Percentiles rank a stretch among this genome's conserved stretches.
These are phyloP conservation scores for Cylindroiulus punctatus DNA, from an alignment of 2,888 invertebrate species.

Conservation along the genomic window DNA sequence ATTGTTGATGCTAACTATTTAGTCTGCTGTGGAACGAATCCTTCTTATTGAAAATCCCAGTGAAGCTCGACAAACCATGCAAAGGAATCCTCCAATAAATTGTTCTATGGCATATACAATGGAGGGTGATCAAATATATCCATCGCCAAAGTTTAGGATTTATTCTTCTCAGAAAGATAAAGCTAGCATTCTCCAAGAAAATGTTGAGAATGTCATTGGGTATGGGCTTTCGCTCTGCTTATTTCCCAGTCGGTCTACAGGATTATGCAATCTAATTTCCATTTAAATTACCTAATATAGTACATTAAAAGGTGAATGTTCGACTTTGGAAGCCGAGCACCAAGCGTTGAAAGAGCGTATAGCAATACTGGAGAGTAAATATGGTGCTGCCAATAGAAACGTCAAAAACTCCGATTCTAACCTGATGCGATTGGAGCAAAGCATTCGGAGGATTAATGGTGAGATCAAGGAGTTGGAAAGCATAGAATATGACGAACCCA, in stretches of 20 bases:
- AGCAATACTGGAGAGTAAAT: neutral
- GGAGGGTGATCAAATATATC: conserved; percentile 59
- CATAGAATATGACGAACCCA: conserved; percentile 64
- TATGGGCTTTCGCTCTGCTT: conserved; percentile 33
- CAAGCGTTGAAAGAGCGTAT: conserved; percentile 2
- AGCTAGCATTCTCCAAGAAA: conserved; percentile 57
- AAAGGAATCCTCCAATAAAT: conserved; percentile 64
- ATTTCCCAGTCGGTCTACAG: too few relatives aligned
- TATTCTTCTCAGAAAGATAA: conserved; percentile 57
- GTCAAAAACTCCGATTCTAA: neutral
- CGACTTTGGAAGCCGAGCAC: neutral
- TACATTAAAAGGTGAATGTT: neutral
- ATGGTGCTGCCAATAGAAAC: neutral
- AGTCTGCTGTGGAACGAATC: conserved; percentile 74
- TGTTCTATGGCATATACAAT: conserved; percentile 62
- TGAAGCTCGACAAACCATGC: conserved; percentile 77
- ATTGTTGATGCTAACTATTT: too few relatives aligned
- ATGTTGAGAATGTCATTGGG: conserved; percentile 58
- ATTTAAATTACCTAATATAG: neutral
- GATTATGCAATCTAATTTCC: neutral
- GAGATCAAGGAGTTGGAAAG: conserved; percentile 64
- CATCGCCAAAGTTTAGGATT: conserved; percentile 58
- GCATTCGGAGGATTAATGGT: conserved; percentile 54
- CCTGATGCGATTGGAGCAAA: conserved; percentile 58
- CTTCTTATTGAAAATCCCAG: conserved; percentile 78